Base-by-base conservation (phyloP, 2,888 invertebrate genomes). In the Tipula confusa region DNA sequence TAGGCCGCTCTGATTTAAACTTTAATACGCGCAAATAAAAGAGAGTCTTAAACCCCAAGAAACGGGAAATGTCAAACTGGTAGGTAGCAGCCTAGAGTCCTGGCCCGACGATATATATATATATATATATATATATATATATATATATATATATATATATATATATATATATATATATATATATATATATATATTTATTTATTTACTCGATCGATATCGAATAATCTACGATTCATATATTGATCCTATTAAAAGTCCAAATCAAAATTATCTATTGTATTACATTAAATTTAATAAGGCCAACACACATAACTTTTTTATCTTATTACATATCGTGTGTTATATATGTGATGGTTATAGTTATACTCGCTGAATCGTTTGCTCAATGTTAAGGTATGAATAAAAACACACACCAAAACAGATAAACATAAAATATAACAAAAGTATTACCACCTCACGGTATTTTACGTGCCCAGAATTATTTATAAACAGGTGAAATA, bases 251-350 rank as follows among this genome's bases (percentile, higher is more conserved):
- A 43, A 64, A 64, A 64, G 64, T 64, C 64, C 24, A 64, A 64
- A 64, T 64, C 64, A 64, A 64, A 64, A 64, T 64, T 64, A 64
- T 64, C 64, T 64, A 64, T 64, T 64, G 64, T 64, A 64, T 64
- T 64, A 64, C 24, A 64, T 64, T 64, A 64, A 64, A 64, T 64
- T 64, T 64, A 64, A 64, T 64, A 64, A 64, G 64, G 24, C 64
- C 64, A 64, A 64, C 24, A 64, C 24, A 64, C 24, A 64, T 24
- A 64, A 64, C 64, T 64, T 64, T 64, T 2, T 64, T 24, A 64
- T 64, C 64, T 64, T 64, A n/a, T n/a, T n/a, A n/a, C n/a, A n/a
- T n/a, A 18, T 64, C 24, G 9, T 64, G 38, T 38, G 2, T 24
- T 1, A 18, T 15, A 43, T 6, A 38, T n/a, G n/a, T n/a, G n/a